Percentiles rank a stretch among this genome's conserved stretches.
Conservation (phyloP, 2,113 vertebrate genomes). For the Oncorhynchus tshawytscha region DNA sequence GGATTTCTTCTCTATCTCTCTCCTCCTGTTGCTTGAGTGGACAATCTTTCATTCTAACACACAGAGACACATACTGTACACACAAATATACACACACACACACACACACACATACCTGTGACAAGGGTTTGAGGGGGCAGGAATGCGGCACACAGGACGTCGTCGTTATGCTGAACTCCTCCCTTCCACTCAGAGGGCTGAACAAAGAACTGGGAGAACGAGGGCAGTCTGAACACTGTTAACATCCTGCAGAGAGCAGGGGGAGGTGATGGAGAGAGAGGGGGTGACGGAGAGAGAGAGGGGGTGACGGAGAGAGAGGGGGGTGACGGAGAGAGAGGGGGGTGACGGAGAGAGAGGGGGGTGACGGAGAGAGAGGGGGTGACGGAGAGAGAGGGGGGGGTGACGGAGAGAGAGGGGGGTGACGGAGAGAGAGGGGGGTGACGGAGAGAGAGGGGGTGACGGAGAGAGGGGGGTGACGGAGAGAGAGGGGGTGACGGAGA, state of each 20-base stretch:
- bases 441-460: too few relatives aligned
- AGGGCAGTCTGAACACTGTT: constrained; percentile 75
- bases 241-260: constrained; percentile 53
- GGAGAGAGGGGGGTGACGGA: too few relatives aligned
- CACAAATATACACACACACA: background rate
- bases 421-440: too few relatives aligned
- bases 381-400: too few relatives aligned
- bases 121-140: constrained; percentile 72
- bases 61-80: too few relatives aligned
- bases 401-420: too few relatives aligned
- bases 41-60: background rate
- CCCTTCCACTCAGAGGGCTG: constrained; percentile 77
- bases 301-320: too few relatives aligned
- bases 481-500: too few relatives aligned
- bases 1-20: constrained; percentile 8
- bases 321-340: too few relatives aligned
- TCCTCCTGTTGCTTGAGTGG: constrained; percentile 19
- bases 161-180: constrained; percentile 51
- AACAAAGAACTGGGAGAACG: constrained; percentile 66
- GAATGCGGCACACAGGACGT: constrained; percentile 69
- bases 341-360: too few relatives aligned
- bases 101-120: constrained; percentile 55
- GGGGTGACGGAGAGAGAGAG: too few relatives aligned
- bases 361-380: too few relatives aligned
- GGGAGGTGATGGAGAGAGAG: background rate